Evolutionary conservation across 2,797 vertebrate genomes (phyloP).

Genomic region (Parauchenoglanis ngamensis): DNA sequence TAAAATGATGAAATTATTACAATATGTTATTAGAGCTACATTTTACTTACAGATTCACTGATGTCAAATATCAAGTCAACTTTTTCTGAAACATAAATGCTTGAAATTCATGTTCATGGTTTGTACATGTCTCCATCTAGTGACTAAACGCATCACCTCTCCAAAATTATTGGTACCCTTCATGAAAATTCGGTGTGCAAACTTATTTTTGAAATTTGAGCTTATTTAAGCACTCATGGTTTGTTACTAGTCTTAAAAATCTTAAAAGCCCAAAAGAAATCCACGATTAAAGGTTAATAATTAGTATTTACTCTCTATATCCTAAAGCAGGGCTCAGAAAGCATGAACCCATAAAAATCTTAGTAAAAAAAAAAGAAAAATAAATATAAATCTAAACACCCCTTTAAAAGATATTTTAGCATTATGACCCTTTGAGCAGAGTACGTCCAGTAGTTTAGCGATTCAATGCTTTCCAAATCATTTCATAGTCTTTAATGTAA

Average conservation of each 20-base stretch:
- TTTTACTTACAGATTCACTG: background rate
- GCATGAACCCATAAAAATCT: background rate
- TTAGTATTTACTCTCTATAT: background rate
- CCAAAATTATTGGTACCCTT: background rate
- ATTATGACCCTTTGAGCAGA: background rate
- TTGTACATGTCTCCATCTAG: constrained; percentile 36
- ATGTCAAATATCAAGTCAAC: background rate
- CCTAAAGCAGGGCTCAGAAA: background rate
- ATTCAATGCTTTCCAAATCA: background rate
- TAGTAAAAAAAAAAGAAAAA: background rate
- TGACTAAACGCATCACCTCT: constrained; percentile 8
- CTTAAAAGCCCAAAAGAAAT: background rate
- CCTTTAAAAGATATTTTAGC: background rate
- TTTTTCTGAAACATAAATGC: background rate
- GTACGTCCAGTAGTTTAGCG: background rate
- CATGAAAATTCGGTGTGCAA: background rate
- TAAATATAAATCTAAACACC: background rate
- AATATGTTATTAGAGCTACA: background rate
- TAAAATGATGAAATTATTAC: background rate
- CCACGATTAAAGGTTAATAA: background rate
- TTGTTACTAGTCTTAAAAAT: background rate
- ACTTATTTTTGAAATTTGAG: background rate
- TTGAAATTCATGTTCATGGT: background rate
- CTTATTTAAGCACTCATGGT: background rate
- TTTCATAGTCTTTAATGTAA: background rate